A percentile compares a stretch with the other conserved stretches of the same genome.
These are phyloP conservation scores for Ochropleura leucogaster DNA, from an alignment of 2,888 invertebrate genomes.

Conservation along the genomic window DNA sequence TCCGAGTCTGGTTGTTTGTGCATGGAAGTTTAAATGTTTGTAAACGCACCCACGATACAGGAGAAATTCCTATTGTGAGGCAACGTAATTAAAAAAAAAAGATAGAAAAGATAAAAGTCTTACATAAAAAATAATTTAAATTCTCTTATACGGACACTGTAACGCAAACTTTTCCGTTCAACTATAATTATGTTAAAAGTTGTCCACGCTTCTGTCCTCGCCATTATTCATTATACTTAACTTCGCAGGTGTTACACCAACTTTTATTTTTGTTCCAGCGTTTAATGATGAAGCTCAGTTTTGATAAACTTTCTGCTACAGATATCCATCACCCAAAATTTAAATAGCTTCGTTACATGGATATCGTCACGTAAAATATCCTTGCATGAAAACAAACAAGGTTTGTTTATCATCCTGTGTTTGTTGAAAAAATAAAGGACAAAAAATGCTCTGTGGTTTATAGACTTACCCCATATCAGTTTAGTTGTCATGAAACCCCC, in stretches of 20 bases:
- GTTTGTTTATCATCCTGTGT: constrained; percentile 6
- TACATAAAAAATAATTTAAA: too few species aligned
- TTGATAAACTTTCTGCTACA: constrained; percentile 22
- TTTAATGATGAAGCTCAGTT: constrained; percentile 34
- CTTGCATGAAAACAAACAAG: neutral
- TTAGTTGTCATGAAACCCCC: constrained; percentile 22
- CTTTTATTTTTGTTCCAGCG: constrained; percentile 40
- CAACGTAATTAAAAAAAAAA: too few species aligned
- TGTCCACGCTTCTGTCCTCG: constrained; percentile 15
- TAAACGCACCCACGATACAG: too few species aligned
- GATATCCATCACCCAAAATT: constrained; percentile 18
- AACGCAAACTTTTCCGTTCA: constrained; percentile 25
- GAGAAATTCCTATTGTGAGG: too few species aligned
- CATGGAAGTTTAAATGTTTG: too few species aligned
- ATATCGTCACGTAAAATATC: neutral
- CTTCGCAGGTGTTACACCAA: constrained; percentile 42
- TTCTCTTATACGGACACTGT: neutral
- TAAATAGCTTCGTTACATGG: neutral
- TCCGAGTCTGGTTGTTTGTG: too few species aligned
- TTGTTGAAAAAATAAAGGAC: constrained; percentile 22
- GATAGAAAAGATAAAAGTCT: too few species aligned
- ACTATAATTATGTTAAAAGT: constrained; percentile 42
- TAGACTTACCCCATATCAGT: constrained; percentile 14
- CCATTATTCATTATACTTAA: constrained; percentile 32
- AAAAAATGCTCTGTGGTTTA: constrained; percentile 23